Percentiles rank a stretch among this genome's conserved stretches.
Conservation (phyloP, 2,888 invertebrate genomes). For the Andrena minutula region DNA sequence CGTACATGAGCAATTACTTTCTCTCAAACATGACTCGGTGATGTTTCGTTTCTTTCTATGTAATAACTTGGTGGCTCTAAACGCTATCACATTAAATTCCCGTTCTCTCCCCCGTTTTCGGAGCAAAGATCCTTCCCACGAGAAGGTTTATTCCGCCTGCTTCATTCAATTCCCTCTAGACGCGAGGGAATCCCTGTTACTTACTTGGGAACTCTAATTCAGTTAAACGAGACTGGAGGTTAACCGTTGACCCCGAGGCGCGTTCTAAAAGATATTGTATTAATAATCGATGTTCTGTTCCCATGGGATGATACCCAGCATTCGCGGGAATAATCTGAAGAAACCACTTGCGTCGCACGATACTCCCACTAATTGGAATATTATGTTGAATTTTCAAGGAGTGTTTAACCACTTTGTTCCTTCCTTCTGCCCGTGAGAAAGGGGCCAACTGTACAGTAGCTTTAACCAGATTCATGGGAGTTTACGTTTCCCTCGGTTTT, state of each 20-base stretch:
- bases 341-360: too few species aligned
- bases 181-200: slow-evolving; percentile 14
- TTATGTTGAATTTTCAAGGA: neutral
- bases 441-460: neutral
- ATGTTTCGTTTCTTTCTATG: slow-evolving; percentile 6
- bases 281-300: slow-evolving; percentile 20
- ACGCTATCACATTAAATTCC: slow-evolving; percentile 1
- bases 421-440: neutral
- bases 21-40: too few species aligned
- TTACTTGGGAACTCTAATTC: slow-evolving; percentile 38
- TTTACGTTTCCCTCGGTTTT: neutral
- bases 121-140: slow-evolving; percentile 13
- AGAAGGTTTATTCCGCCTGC: neutral
- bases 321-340: too few species aligned
- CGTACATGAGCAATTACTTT: neutral
- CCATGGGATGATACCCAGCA: neutral
- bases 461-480: neutral
- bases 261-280: slow-evolving; percentile 14
- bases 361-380: neutral
- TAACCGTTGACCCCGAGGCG: slow-evolving; percentile 27
- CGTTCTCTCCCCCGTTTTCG: neutral
- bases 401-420: neutral
- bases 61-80: neutral
- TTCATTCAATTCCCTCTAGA: neutral
- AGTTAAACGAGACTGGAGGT: slow-evolving; percentile 32